Base-by-base conservation (phyloP, 2,113 vertebrate species). In the Grus americana region DNA sequence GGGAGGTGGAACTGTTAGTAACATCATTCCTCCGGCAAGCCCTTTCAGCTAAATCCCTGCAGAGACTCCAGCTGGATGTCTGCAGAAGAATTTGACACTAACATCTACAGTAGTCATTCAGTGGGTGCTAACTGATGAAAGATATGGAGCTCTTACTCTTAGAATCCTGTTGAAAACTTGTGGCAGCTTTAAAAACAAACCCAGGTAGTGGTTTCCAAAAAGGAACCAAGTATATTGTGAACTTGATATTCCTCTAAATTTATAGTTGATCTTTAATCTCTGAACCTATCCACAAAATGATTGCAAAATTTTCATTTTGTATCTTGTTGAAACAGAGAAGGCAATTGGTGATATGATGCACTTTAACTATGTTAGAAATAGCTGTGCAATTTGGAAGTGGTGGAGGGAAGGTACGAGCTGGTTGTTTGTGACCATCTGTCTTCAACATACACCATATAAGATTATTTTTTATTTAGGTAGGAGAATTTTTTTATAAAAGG, bases 121-220 rank as follows among this genome's bases (percentile, higher is more conserved):
- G 89, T 82, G 89, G 91, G 88, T 93, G 83, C 73, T 63, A 54
- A 52, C 46, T 94, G 95, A 84, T 95, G 91, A 96, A 47, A 92
- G 95, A 88, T 66, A 55, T 0, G 10, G 67, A 88, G 74, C 62
- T 63, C 80, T 79, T 47, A 44, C 42, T 63, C n/a, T 15, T 80
- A 95, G 89, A 95, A 94, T 90, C 92, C 72, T 72, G 75, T 83
- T 96, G 93, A 95, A 95, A 97, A 94, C 34, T 30, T 50, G n/a
- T n/a, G 47, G 67, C 92, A 96, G 91, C 91, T 97, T 95, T 86
- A 76, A 93, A 94, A 96, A 88, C 80, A 95, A 97, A 95, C 95
- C 14, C 40, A 89, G 84, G 84, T 86, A 96, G 59, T 19, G 24
- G 15, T 73, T 92, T 94, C 90, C 80, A 89, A 89, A 96, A 85